phyloP scores from a whole-genome alignment of 2,113 vertebrate species.

The Eptesicus fuscus region DNA sequence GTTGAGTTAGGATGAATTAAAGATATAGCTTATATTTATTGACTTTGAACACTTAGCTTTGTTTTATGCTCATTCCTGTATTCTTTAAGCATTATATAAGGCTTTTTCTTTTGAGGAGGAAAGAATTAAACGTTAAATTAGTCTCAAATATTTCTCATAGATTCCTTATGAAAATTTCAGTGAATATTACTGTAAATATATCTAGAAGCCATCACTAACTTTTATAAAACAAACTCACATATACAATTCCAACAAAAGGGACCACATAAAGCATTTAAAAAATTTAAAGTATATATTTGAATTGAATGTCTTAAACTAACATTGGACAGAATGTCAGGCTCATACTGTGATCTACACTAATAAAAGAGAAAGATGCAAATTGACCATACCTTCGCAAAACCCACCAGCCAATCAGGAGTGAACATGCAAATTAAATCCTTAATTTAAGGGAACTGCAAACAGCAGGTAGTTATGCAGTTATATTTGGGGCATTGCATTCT shows the following conservation, averaged over 20 bases:
- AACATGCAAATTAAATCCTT: neutral
- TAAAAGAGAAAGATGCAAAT: too few relatives aligned
- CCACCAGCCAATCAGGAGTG: too few relatives aligned
- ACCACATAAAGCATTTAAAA: neutral
- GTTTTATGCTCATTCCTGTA: neutral
- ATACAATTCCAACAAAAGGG: slow-evolving; percentile 26
- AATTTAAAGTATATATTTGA: slow-evolving; percentile 14
- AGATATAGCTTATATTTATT: slow-evolving; percentile 10
- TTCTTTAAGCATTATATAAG: neutral
- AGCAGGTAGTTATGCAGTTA: slow-evolving; percentile 4
- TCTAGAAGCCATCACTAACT: neutral
- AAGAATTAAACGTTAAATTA: neutral
- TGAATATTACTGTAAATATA: slow-evolving; percentile 11
- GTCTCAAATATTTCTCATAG: neutral
- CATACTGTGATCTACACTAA: neutral
- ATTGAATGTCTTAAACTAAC: slow-evolving; percentile 13
- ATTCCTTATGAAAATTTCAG: slow-evolving; percentile 16
- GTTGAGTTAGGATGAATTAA: neutral
- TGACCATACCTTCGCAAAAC: too few relatives aligned
- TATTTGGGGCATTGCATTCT: neutral
- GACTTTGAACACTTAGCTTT: slow-evolving; percentile 3
- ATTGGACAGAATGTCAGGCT: neutral
- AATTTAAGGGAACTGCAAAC: neutral
- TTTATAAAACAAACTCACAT: neutral
- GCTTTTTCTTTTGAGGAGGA: neutral